Percentiles rank a stretch among this genome's conserved stretches.
Evolutionary conservation across 2,113 vertebrate genomes (phyloP).

Genomic region (Crotalus horridus): DNA sequence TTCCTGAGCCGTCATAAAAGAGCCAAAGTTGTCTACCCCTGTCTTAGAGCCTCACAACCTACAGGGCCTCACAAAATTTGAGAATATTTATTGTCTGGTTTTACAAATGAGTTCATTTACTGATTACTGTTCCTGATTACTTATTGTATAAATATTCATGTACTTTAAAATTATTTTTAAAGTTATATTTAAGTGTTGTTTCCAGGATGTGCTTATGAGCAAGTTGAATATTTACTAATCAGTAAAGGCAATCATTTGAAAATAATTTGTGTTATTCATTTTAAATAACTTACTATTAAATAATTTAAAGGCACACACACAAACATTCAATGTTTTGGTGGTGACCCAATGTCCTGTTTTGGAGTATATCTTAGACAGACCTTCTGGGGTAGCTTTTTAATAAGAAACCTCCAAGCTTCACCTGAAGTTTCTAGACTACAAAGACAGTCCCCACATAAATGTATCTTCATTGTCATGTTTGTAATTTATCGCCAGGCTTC

Average conservation of each 20-base stretch:
- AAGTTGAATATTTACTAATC: not conserved
- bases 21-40: no score
- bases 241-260: not conserved
- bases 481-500: not conserved
- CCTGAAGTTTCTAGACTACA: not conserved
- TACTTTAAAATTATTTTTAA: not conserved
- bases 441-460: not conserved
- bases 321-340: not conserved
- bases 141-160: not conserved
- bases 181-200: not conserved
- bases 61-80: not conserved
- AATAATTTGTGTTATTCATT: not conserved
- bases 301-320: not conserved
- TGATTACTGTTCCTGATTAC: not conserved
- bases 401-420: not conserved
- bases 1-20: no score
- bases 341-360: not conserved
- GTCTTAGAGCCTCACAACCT: no score
- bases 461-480: not conserved
- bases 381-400: not conserved
- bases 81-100: not conserved
- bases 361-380: not conserved
- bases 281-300: not conserved
- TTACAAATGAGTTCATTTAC: not conserved
- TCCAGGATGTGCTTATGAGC: not conserved